Evolutionary conservation across 1,140 invertebrate species (phyloP), one percentile per base, ranked within the genome.

Genomic region (Metopolophium dirhodum): DNA sequence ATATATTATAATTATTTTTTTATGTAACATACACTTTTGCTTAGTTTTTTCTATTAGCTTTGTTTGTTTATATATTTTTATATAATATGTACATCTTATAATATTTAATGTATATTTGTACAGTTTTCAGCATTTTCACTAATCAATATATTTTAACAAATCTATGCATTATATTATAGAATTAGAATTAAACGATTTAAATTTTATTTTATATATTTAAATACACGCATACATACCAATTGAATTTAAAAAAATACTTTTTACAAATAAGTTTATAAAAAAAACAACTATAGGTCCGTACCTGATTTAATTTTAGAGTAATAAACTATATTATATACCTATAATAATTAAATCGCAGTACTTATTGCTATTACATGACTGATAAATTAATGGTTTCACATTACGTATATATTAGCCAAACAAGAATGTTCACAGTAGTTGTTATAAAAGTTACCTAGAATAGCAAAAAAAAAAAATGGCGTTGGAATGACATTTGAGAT

Each of bases 31-130:
- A 92, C 49, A 92, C 49, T 85, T 51, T 93, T 86, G 82, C 82
- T 86, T 86, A 57, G 35, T 93, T 91, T 83, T 91, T 92, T 92
- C 68, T 92, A 82, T 83, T 92, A 82, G 91, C 91, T 93, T 77
- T 82, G 90, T 83, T 93, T 93, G 82, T 93, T 82, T 54, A 41
- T 68, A 45, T 89, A 57, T 54, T 54, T 88, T 37, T 41, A 89
- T 89, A 88, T 18, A 77, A 77, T n/a, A n/a, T n/a, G 41, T 85
- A 85, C 37, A 37, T 83, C 35, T 22, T 47, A 86, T n/a, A 86
- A 47, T 86, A 41, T 41, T 85, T 41, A 30, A 85, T 85, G 47
- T 86, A 45, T 86, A 85, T 49, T 88, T 49, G n/a, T 88, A 49
- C 86, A n/a, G 86, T 49, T 88, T 51, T 51, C 86, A 51, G 86